Evolutionary conservation across 2,888 invertebrate species (phyloP).

Genomic region (Plebejus argus): DNA sequence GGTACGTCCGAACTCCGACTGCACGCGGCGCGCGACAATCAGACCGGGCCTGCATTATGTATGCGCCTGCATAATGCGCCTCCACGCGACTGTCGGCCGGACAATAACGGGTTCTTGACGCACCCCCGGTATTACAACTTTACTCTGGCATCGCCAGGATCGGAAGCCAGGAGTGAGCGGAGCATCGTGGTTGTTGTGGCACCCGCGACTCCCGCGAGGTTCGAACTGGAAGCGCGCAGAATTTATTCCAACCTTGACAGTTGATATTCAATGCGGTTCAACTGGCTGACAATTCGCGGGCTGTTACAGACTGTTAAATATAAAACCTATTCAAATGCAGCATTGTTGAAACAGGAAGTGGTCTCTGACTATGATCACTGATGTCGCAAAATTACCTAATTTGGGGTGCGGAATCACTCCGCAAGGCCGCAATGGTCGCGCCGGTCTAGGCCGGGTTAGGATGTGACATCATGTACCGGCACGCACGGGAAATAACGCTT

Average conservation of each 20-base stretch:
- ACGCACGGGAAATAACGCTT: background rate
- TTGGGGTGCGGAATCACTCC: background rate
- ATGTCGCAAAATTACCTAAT: background rate
- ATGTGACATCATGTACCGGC: background rate
- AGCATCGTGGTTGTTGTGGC: background rate
- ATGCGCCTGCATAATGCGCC: constrained; percentile 11
- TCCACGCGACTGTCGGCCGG: background rate
- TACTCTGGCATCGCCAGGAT: background rate
- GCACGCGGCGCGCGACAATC: constrained; percentile 14
- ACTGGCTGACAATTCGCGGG: background rate
- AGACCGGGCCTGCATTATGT: constrained; percentile 9
- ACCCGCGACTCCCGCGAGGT: background rate
- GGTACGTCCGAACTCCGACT: background rate
- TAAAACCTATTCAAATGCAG: background rate
- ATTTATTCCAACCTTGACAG: background rate
- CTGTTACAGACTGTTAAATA: background rate
- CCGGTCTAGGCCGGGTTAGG: background rate
- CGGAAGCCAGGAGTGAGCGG: background rate
- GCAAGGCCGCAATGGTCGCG: background rate
- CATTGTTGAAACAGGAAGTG: constrained; percentile 15
- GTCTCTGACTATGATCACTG: background rate
- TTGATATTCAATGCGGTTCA: background rate
- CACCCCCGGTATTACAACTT: background rate
- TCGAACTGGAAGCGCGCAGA: background rate
- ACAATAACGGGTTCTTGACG: background rate